Percentiles rank a stretch among this genome's conserved stretches.
These are phyloP conservation scores for Eutrigla gurnardus DNA, from an alignment of 2,797 vertebrate species.

Conservation along the genomic window DNA sequence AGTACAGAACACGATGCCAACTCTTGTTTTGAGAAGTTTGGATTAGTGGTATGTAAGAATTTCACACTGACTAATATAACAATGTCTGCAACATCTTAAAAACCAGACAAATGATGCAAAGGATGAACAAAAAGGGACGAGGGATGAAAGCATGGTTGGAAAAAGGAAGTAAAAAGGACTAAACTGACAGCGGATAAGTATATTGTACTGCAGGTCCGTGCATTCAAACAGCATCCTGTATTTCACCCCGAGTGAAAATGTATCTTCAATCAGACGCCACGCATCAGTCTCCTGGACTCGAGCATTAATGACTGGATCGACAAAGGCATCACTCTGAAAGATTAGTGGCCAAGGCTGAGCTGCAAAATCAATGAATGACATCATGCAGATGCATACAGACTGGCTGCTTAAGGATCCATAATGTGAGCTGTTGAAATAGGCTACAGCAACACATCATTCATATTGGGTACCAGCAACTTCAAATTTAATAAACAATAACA, in stretches of 20 bases:
- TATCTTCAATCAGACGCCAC: slow-evolving; percentile 46
- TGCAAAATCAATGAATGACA: slow-evolving; percentile 76
- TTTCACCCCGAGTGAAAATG: slow-evolving; percentile 31
- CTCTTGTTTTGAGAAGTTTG: slow-evolving; percentile 24
- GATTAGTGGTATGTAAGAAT: slow-evolving; percentile 31
- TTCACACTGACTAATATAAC: slow-evolving; percentile 19
- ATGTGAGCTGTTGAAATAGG: slow-evolving; percentile 30
- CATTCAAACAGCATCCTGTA: slow-evolving; percentile 12
- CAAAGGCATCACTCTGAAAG: slow-evolving; percentile 60
- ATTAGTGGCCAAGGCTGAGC: slow-evolving; percentile 57
- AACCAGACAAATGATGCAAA: background rate
- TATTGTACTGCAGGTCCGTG: background rate
- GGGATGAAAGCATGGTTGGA: background rate
- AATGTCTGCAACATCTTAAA: background rate
- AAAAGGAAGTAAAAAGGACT: background rate
- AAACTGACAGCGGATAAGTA: background rate
- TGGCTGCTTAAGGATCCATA: slow-evolving; percentile 26
- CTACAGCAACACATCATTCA: slow-evolving; percentile 15
- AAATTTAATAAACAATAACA: background rate
- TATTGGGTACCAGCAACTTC: background rate
- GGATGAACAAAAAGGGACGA: background rate
- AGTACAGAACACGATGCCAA: slow-evolving; percentile 24
- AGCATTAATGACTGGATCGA: slow-evolving; percentile 61
- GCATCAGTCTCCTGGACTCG: slow-evolving; percentile 47
- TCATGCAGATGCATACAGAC: slow-evolving; percentile 54